Base-by-base conservation (phyloP, 1,140 invertebrate species). In the Drosophila gunungcola region DNA sequence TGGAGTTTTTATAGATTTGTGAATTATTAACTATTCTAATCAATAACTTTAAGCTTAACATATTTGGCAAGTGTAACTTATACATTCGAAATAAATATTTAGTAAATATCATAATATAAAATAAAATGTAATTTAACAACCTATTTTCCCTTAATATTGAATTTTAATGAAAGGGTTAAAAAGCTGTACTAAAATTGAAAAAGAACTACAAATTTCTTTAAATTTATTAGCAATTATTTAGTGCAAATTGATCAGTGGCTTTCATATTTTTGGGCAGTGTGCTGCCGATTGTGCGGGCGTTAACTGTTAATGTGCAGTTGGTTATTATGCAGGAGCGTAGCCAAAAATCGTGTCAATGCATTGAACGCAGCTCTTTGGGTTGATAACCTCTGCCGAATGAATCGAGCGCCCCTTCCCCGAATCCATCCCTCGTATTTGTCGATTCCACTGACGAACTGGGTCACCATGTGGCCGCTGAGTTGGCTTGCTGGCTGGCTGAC, bases 331-430 rank as follows among this genome's bases (percentile, higher is more conserved):
- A 56, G 74, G 76, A 49, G 67, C 51, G 21, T 43, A 73, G 72
- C 83, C 83, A 89, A 88, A 85, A 88, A 77, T 77, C 60, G 80
- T 89, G 79, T 89, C 84, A 89, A 80, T 88, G 84, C 84, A 88
- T 80, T 83, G 73, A 86, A 80, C 73, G 61, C 63, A 65, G 56
- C 43, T 80, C 54, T 62, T 70, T 69, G 77, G 84, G 80, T 89
- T 89, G 84, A 80, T 84, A 84, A 84, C 80, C 84, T 78, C 80
- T 53, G 72, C 9, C 5, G 52, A 45, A 25, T 52, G 49, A 52
- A 36, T 21, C 13, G 32, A 21, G 9, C 38, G 43, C 6, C 38
- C 11, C 36, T 13, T 39, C 45, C 39, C 53, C 2, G 27, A 27
- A 53, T 16, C 41, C 3, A 34, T n/a, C 21, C 25, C 34, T 25